phyloP scores from a whole-genome alignment of 1,140 invertebrate genomes.

The Helicoverpa zea region DNA sequence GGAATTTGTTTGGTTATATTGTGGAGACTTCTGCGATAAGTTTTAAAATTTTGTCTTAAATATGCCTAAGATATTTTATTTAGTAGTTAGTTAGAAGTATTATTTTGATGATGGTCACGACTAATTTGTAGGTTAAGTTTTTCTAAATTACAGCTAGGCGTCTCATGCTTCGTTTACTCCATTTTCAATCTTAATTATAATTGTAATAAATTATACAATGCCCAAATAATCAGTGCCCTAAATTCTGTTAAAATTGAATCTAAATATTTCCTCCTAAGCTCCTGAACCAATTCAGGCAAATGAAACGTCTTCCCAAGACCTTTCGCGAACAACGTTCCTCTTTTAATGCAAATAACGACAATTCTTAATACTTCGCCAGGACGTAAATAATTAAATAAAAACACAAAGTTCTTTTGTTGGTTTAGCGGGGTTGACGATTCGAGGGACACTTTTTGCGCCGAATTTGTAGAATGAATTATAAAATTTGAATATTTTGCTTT shows the following conservation, averaged over 20 bases:
- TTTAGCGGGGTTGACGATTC: neutral
- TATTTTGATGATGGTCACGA: too few species aligned
- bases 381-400: neutral
- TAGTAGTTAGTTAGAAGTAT: too few species aligned
- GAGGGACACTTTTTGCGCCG: neutral
- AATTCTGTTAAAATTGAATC: too few species aligned
- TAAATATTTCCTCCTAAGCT: neutral
- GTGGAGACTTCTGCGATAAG: neutral
- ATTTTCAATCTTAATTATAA: too few species aligned
- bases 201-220: too few species aligned
- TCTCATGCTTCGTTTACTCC: too few species aligned
- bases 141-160: too few species aligned
- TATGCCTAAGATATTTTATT: too few species aligned
- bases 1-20: neutral
- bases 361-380: neutral
- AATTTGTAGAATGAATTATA: conserved; percentile 13
- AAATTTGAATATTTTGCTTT: neutral
- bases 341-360: conserved; percentile 6
- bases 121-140: too few species aligned
- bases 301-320: neutral
- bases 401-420: neutral
- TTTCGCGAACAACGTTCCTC: neutral
- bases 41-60: neutral
- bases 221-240: too few species aligned
- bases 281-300: neutral